Percentiles rank a stretch among this genome's conserved stretches.
These are phyloP conservation scores for Promerops cafer DNA, from an alignment of 2,113 vertebrate genomes.

Conservation along the genomic window DNA sequence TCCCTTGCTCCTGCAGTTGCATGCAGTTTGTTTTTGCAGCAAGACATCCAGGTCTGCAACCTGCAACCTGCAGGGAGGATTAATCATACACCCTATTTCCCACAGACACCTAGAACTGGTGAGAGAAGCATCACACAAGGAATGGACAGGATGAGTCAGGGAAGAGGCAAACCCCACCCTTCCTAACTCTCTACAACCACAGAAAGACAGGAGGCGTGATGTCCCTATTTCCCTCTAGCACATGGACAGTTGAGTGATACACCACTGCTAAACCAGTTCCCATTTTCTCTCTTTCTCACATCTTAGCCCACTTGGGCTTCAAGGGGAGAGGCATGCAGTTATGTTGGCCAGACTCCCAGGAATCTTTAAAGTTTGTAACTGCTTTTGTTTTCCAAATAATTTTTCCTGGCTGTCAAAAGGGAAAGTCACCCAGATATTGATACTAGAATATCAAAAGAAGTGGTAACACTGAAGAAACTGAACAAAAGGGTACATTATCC, in stretches of 20 bases:
- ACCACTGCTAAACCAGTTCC: not conserved
- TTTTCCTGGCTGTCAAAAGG: not conserved
- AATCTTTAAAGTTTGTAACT: not conserved
- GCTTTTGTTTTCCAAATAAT: not conserved
- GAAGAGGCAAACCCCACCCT: not conserved
- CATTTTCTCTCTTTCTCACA: not conserved
- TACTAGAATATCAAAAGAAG: not conserved
- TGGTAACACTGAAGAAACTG: not conserved
- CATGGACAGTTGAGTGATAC: not conserved
- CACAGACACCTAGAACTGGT: fast-evolving
- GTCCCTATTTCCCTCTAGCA: not conserved
- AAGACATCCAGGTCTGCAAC: not conserved
- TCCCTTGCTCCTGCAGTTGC: not conserved
- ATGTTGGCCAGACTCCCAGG: not conserved
- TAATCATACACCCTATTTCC: not conserved
- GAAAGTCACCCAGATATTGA: not conserved
- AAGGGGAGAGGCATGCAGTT: not conserved
- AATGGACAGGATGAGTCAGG: not conserved
- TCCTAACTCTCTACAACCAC: not conserved
- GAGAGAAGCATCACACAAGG: not conserved
- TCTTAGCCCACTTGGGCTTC: not conserved
- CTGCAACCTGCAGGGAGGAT: not conserved
- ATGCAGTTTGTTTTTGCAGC: not conserved
- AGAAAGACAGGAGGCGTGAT: not conserved
- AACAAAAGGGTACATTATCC: not conserved